Evolutionary conservation across 1,140 invertebrate genomes (phyloP).

Genomic region (Maniola jurtina): DNA sequence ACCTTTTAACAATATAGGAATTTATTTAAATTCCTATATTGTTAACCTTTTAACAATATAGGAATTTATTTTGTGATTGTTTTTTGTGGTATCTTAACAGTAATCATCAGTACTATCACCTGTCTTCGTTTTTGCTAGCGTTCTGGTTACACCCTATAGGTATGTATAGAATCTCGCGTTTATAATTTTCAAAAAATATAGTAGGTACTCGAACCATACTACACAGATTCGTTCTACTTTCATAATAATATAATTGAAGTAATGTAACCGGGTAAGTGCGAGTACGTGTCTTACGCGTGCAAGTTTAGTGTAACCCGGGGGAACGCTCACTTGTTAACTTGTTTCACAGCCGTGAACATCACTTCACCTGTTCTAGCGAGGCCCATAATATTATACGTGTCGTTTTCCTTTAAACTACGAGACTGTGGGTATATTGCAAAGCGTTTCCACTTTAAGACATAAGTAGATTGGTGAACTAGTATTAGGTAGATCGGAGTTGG

Average conservation of each 20-base stretch:
- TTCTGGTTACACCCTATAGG: too few relatives aligned
- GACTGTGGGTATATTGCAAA: conserved; percentile 9
- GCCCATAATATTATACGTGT: conserved; percentile 31
- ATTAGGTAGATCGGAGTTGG: too few relatives aligned
- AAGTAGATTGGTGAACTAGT: too few relatives aligned
- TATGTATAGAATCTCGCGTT: too few relatives aligned
- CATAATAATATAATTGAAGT: conserved; percentile 21
- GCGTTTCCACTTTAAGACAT: conserved; percentile 14
- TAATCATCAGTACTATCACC: too few relatives aligned
- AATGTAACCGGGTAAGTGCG: conserved; percentile 36
- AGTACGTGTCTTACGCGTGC: conserved; percentile 33
- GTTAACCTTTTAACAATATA: too few relatives aligned
- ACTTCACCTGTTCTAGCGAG: conserved; percentile 26
- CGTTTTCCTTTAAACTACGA: conserved; percentile 27
- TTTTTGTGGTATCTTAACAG: too few relatives aligned
- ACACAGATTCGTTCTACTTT: conserved; percentile 18
- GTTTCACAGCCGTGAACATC: conserved; percentile 35
- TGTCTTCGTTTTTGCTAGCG: too few relatives aligned
- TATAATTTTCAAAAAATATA: too few relatives aligned
- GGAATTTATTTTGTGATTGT: too few relatives aligned
- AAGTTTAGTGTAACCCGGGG: conserved; percentile 30
- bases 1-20: too few relatives aligned
- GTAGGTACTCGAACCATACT: not conserved
- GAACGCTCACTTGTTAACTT: conserved; percentile 39
- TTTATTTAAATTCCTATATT: too few relatives aligned